Conservation (phyloP, 2,113 vertebrate genomes). For the Podarcis raffonei region DNA sequence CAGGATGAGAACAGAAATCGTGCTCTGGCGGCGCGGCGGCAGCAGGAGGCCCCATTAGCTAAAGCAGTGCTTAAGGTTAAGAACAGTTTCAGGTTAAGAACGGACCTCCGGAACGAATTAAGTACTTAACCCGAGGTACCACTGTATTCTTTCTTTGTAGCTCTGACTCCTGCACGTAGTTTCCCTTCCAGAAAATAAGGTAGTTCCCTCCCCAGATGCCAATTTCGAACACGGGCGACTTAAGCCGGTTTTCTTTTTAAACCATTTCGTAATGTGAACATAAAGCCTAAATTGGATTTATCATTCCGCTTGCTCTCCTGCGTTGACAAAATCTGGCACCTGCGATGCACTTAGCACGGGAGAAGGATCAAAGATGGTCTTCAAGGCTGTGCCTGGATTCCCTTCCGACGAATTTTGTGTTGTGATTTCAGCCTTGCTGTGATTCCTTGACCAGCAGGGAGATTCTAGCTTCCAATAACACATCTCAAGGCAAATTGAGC, state of each 20-base stretch:
- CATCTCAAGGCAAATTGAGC: not conserved
- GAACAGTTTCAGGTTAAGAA: no score
- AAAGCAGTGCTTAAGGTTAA: no score
- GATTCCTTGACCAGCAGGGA: not conserved
- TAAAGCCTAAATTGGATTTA: not conserved
- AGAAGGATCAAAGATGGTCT: no score
- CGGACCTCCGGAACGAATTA: no score
- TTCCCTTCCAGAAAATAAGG: not conserved
- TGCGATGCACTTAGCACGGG: not conserved
- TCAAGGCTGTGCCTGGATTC: not conserved
- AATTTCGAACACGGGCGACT: accelerated
- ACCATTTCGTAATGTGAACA: not conserved
- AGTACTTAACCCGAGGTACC: no score
- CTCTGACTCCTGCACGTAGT: not conserved
- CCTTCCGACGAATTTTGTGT: not conserved
- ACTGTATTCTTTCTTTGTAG: not conserved
- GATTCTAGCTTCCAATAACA: not conserved
- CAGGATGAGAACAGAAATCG: no score
- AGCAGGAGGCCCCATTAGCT: no score
- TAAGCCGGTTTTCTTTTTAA: not conserved
- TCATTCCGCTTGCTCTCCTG: not conserved
- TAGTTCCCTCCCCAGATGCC: not conserved
- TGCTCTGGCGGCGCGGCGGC: no score
- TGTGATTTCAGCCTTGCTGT: not conserved
- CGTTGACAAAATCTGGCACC: no score